Conservation (phyloP, 2,888 invertebrate species). For the Agriopis aurantiaria region DNA sequence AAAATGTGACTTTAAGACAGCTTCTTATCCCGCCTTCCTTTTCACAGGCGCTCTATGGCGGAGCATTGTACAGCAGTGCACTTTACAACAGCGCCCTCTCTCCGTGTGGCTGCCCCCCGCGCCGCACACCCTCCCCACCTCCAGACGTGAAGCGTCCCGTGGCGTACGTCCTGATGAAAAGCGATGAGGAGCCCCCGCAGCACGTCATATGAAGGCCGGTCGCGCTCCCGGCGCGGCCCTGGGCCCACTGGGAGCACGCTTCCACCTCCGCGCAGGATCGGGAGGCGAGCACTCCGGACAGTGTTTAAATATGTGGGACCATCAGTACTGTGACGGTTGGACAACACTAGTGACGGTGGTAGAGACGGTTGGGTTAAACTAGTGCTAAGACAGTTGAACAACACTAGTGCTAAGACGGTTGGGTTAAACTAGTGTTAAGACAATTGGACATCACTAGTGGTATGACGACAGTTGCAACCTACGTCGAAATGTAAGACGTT, state of each 20-base stretch:
- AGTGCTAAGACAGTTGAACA: too few relatives aligned
- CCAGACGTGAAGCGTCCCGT: conserved; percentile 84
- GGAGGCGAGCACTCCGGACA: conserved; percentile 78
- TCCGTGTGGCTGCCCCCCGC: conserved; percentile 80
- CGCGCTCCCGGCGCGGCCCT: conserved; percentile 91
- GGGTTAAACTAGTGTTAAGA: too few relatives aligned
- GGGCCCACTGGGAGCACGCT: conserved; percentile 84
- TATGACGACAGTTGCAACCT: neutral
- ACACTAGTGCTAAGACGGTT: too few relatives aligned
- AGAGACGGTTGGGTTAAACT: too few relatives aligned
- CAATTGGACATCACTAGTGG: neutral
- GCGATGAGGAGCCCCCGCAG: conserved; percentile 85
- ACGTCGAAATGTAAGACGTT: too few relatives aligned
- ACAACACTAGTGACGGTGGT: neutral
- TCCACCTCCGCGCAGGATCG: conserved; percentile 76
- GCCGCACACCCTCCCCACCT: conserved; percentile 77
- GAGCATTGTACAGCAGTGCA: conserved; percentile 80
- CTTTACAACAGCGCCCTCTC: conserved; percentile 78
- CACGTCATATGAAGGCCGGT: conserved; percentile 95
- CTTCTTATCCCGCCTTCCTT: conserved; percentile 7
- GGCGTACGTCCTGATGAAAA: conserved; percentile 89
- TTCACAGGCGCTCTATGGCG: conserved; percentile 79
- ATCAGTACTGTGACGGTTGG: neutral
- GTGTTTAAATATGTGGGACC: conserved; percentile 60
- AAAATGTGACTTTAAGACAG: conserved; percentile 12